A percentile compares a stretch with the other conserved stretches of the same genome.
Conservation (phyloP, 2,113 vertebrate species). For the Periophthalmus modestus region DNA sequence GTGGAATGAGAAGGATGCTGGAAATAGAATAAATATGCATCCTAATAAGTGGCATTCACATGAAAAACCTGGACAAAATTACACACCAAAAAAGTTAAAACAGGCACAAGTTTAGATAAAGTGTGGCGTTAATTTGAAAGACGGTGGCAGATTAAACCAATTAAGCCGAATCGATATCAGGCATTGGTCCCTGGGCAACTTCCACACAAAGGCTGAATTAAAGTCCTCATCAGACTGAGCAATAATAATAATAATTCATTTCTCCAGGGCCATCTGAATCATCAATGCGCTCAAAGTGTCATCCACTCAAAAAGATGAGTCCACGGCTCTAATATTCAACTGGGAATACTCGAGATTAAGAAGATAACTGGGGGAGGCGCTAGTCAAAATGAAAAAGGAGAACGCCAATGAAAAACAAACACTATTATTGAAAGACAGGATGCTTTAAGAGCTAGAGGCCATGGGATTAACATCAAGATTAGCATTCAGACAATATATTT, state of each 20-base stretch:
- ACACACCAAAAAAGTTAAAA: background rate
- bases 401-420: slow-evolving; percentile 82
- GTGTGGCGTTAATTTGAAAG: background rate
- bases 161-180: slow-evolving; percentile 21
- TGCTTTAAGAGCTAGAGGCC: slow-evolving; percentile 78
- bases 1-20: slow-evolving; percentile 16
- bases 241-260: slow-evolving; percentile 32
- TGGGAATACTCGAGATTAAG: slow-evolving; percentile 27
- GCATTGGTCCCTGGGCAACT: slow-evolving; percentile 1
- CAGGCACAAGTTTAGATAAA: background rate
- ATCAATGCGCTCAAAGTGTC: slow-evolving; percentile 30
- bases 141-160: slow-evolving; percentile 9
- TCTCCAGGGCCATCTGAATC: slow-evolving; percentile 18
- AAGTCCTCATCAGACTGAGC: slow-evolving; percentile 17
- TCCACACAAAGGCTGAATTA: slow-evolving; percentile 1
- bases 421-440: slow-evolving; percentile 81
- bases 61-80: background rate
- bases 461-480: slow-evolving; percentile 87
- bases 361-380: slow-evolving; percentile 22
- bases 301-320: slow-evolving; percentile 33
- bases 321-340: slow-evolving; percentile 21
- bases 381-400: slow-evolving; percentile 61
- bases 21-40: background rate
- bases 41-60: background rate
- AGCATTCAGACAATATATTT: slow-evolving; percentile 89